A percentile compares a stretch with the other conserved stretches of the same genome.
Evolutionary conservation across 2,888 invertebrate genomes (phyloP).

Genomic region (Neocrepidodera transversa): DNA sequence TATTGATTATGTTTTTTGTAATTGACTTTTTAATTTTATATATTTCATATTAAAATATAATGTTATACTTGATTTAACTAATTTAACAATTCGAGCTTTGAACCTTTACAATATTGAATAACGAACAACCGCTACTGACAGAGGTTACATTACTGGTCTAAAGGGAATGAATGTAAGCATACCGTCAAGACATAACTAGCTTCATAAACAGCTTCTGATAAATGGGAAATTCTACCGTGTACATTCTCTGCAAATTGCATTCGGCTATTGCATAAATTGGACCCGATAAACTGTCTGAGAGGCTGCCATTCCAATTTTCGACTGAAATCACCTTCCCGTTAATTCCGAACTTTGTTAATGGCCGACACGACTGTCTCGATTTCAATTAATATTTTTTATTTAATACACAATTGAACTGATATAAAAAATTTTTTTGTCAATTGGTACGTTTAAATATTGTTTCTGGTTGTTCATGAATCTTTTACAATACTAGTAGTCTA

Average conservation of each 20-base stretch:
- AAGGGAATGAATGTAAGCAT: constrained; percentile 23
- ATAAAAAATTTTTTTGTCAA: too few relatives aligned
- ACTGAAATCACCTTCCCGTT: constrained; percentile 38
- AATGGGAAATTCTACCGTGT: constrained; percentile 60
- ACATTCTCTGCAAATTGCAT: constrained; percentile 61
- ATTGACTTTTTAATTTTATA: too few relatives aligned
- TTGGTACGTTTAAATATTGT: too few relatives aligned
- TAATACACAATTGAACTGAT: too few relatives aligned
- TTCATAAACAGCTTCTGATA: constrained; percentile 60
- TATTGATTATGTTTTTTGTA: too few relatives aligned
- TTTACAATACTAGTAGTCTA: too few relatives aligned
- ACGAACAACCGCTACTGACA: background rate
- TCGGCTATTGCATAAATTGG: constrained; percentile 59
- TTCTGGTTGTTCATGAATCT: too few relatives aligned
- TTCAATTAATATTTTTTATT: background rate
- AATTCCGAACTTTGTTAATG: constrained; percentile 30
- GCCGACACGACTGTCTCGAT: constrained; percentile 1
- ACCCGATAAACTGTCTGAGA: constrained; percentile 56
- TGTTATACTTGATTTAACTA: too few relatives aligned
- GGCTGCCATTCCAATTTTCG: constrained; percentile 35
- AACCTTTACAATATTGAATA: too few relatives aligned
- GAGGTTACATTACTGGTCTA: constrained; percentile 38
- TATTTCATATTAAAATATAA: too few relatives aligned
- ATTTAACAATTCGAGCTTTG: too few relatives aligned
- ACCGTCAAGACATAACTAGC: constrained; percentile 53